Conservation (phyloP, 2,888 invertebrate genomes). For the Fragum whitleyi region DNA sequence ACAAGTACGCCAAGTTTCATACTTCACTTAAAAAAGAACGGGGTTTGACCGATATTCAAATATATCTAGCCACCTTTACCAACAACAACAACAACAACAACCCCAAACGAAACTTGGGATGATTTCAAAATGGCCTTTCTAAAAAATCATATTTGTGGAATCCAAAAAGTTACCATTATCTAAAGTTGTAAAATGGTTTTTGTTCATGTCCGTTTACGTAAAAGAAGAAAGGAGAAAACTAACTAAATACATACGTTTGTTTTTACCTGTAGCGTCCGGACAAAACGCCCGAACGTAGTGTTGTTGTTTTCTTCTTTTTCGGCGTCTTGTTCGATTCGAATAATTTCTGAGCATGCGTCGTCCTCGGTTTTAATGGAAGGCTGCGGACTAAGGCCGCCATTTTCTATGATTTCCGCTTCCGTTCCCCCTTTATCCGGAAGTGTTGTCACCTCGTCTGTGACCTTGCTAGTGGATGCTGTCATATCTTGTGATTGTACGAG, state of each 20-base stretch:
- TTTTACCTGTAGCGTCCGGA: conserved; percentile 79
- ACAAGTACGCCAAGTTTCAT: too few species aligned
- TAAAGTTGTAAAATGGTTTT: too few species aligned
- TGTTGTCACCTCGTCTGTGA: conserved; percentile 39
- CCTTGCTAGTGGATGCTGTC: conserved; percentile 72
- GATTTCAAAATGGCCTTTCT: too few species aligned
- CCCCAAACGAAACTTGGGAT: too few species aligned
- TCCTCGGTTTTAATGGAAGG: conserved; percentile 76
- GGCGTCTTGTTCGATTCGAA: conserved; percentile 79
- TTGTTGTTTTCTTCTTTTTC: conserved; percentile 66
- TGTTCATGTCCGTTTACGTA: background rate
- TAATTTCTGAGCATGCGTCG: conserved; percentile 81
- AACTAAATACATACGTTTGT: conserved; percentile 23
- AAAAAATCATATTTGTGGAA: too few species aligned
- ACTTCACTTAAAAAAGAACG: too few species aligned
- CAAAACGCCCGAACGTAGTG: conserved; percentile 75
- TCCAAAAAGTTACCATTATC: too few species aligned
- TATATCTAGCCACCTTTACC: too few species aligned
- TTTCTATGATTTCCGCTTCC: conserved; percentile 77
- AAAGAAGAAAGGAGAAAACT: conserved; percentile 15
- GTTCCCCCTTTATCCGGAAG: conserved; percentile 55
- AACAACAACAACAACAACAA: too few species aligned
- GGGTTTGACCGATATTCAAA: too few species aligned
- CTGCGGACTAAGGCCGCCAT: conserved; percentile 80
- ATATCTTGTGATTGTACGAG: conserved; percentile 17